Percentiles rank a stretch among this genome's conserved stretches.
Evolutionary conservation across 2,888 invertebrate genomes (phyloP).

Genomic region (Andrena hattorfiana): DNA sequence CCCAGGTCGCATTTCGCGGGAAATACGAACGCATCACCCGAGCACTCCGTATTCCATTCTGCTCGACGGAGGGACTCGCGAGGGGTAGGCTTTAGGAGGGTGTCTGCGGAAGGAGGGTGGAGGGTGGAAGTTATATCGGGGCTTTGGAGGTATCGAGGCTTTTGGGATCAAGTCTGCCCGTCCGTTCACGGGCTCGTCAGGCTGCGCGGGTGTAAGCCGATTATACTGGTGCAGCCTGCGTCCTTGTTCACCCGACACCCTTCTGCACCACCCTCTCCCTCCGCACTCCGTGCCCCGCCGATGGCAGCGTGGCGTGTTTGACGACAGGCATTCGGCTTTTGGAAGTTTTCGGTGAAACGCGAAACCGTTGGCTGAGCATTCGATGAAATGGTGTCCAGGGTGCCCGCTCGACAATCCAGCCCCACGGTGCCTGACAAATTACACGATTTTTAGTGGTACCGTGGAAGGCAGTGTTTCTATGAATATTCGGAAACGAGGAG

Average conservation of each 20-base stretch:
- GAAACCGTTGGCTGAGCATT: neutral
- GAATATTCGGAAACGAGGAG: no score
- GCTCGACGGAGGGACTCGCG: conserved; percentile 43
- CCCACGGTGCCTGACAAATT: no score
- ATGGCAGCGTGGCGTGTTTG: conserved; percentile 16
- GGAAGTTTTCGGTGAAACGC: conserved; percentile 25
- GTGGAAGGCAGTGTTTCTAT: no score
- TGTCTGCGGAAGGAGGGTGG: conserved; percentile 17
- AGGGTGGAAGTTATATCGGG: conserved; percentile 65
- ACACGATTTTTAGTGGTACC: no score
- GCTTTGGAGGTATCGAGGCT: conserved; percentile 73
- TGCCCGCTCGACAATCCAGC: neutral
- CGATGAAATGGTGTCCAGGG: conserved; percentile 1
- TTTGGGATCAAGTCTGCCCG: conserved; percentile 78
- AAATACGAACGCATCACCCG: conserved; percentile 53
- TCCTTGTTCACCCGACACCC: conserved; percentile 43
- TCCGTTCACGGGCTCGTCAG: conserved; percentile 75
- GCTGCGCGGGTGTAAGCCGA: conserved; percentile 81
- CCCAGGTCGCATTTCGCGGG: conserved; percentile 14
- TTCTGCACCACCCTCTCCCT: neutral
- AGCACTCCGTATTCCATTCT: conserved; percentile 51
- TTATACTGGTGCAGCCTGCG: conserved; percentile 76
- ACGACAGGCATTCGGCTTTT: conserved; percentile 28
- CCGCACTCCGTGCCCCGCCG: neutral
- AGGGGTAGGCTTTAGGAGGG: conserved; percentile 19